Percentiles rank a stretch among this genome's conserved stretches.
Conservation (phyloP, 2,888 invertebrate species). For the Dromius quadrimaculatus region DNA sequence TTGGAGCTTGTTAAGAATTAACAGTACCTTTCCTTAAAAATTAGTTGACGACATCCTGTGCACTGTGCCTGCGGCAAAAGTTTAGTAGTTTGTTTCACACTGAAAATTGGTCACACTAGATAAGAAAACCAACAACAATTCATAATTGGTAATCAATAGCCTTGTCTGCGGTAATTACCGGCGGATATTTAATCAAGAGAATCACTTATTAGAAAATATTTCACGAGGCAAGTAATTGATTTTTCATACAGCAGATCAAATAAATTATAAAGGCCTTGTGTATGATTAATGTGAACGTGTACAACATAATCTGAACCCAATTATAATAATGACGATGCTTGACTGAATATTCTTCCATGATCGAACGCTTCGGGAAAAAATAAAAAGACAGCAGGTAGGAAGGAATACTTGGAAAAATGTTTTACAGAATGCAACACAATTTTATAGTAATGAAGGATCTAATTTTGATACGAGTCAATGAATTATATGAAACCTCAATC, state of each 20-base stretch:
- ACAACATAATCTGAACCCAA: slow-evolving; percentile 39
- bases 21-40: too few species aligned
- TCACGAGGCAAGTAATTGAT: slow-evolving; percentile 33
- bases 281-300: slow-evolving; percentile 37
- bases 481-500: too few species aligned
- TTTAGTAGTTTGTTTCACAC: too few species aligned
- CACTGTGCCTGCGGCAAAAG: too few species aligned
- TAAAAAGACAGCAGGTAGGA: slow-evolving; percentile 14
- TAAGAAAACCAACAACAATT: neutral
- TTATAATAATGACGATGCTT: slow-evolving; percentile 39
- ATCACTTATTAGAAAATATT: slow-evolving; percentile 36
- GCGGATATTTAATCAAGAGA: slow-evolving; percentile 26
- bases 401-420: slow-evolving; percentile 11
- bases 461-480: too few species aligned
- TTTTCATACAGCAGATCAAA: slow-evolving; percentile 32
- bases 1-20: too few species aligned
- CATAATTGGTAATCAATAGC: neutral
- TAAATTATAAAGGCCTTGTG: slow-evolving; percentile 24
- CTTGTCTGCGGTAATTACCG: slow-evolving; percentile 36
- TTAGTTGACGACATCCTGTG: too few species aligned
- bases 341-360: slow-evolving; percentile 33
- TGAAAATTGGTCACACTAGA: too few species aligned
- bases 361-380: slow-evolving; percentile 20
- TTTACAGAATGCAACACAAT: neutral
- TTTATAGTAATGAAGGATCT: too few species aligned